Percentiles rank a stretch among this genome's conserved stretches.
phyloP scores from a whole-genome alignment of 2,888 invertebrate species.

The Aleiodes testaceus region DNA sequence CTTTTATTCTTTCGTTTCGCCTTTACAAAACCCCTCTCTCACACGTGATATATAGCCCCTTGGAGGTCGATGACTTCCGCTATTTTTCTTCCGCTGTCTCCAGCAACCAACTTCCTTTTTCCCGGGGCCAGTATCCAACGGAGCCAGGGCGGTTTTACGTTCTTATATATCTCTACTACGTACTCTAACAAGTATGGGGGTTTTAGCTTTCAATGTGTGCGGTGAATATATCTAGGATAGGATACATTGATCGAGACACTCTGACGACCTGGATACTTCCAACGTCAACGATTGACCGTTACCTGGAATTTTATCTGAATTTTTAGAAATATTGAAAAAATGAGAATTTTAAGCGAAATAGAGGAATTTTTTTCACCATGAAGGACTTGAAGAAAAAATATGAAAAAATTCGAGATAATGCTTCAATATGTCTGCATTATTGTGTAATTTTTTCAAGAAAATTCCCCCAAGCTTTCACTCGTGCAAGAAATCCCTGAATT shows the following conservation, averaged over 20 bases:
- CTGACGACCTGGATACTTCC: slow-evolving; percentile 43
- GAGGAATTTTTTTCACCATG: too few species aligned
- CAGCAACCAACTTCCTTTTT: slow-evolving; percentile 73
- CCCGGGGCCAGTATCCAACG: slow-evolving; percentile 57
- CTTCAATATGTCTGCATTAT: too few species aligned
- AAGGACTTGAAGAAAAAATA: too few species aligned
- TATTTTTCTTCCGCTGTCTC: slow-evolving; percentile 78
- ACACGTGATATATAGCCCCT: slow-evolving; percentile 75
- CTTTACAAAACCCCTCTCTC: slow-evolving; percentile 56
- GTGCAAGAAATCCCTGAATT: slow-evolving; percentile 64
- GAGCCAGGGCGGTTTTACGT: slow-evolving; percentile 58
- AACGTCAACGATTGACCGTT: slow-evolving; percentile 47
- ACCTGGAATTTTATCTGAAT: not conserved
- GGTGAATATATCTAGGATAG: slow-evolving; percentile 31
- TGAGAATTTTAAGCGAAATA: too few species aligned
- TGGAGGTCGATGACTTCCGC: slow-evolving; percentile 78
- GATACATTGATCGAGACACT: slow-evolving; percentile 46
- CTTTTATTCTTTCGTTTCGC: slow-evolving; percentile 45
- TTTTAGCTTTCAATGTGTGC: not conserved
- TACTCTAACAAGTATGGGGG: slow-evolving; percentile 36
- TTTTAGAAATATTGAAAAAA: too few species aligned
- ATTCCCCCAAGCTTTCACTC: too few species aligned
- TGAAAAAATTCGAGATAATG: too few species aligned
- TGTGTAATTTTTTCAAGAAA: too few species aligned
- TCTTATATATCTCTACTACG: slow-evolving; percentile 23